Conservation (phyloP, 2,888 invertebrate species). For the Chelonus formosanus region DNA sequence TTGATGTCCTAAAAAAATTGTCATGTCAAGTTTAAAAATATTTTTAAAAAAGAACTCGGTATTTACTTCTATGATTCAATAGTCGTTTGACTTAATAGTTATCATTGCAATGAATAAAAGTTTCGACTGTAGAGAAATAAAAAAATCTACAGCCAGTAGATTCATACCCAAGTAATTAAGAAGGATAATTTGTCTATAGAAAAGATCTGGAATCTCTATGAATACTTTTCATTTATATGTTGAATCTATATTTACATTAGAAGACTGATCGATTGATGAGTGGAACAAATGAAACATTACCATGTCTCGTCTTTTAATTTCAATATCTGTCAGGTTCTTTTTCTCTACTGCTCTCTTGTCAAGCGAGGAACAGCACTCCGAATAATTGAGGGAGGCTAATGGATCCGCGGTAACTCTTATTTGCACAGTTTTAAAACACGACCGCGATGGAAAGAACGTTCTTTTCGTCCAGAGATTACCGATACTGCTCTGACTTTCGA, state of each 20-base stretch:
- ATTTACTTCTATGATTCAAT: too few relatives aligned
- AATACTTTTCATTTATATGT: background rate
- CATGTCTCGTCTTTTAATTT: slow-evolving; percentile 16
- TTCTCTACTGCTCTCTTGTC: slow-evolving; percentile 29
- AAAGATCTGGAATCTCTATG: background rate
- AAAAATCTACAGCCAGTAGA: background rate
- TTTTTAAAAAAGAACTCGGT: too few relatives aligned
- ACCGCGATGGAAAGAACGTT: slow-evolving; percentile 41
- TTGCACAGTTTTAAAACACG: slow-evolving; percentile 53
- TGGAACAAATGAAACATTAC: slow-evolving; percentile 13
- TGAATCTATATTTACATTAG: slow-evolving; percentile 19
- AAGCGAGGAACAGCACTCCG: slow-evolving; percentile 47
- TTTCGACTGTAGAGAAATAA: too few relatives aligned
- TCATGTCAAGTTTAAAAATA: too few relatives aligned
- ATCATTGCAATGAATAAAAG: too few relatives aligned
- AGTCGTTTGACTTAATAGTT: too few relatives aligned
- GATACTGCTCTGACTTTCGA: slow-evolving; percentile 15
- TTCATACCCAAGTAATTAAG: slow-evolving; percentile 2
- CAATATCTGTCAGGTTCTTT: background rate
- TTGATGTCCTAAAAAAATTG: too few relatives aligned
- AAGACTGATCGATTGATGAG: slow-evolving; percentile 25
- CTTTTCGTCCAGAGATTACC: slow-evolving; percentile 29
- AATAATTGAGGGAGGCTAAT: slow-evolving; percentile 53
- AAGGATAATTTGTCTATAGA: background rate
- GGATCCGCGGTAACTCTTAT: slow-evolving; percentile 49